These are phyloP conservation scores for Myripristis murdjan DNA, from an alignment of 2,797 vertebrate species.

Conservation along the genomic window DNA sequence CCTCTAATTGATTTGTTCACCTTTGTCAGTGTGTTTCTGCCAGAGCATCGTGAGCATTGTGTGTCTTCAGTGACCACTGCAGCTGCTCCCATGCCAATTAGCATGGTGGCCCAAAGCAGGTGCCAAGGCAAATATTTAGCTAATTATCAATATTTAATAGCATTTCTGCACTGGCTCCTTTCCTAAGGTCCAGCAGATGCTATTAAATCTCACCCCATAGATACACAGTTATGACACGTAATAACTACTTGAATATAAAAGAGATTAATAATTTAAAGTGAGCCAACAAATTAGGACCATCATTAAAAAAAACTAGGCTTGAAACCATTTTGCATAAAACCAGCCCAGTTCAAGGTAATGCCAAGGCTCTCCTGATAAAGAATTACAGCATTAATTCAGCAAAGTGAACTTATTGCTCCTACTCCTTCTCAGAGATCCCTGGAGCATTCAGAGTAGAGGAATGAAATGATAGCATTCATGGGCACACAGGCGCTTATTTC, in stretches of 20 bases:
- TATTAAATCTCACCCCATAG: slow-evolving; percentile 99
- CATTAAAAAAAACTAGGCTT: slow-evolving; percentile 97
- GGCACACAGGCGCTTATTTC: slow-evolving; percentile 93
- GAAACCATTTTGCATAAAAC: slow-evolving; percentile 99
- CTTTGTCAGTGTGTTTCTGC: slow-evolving; percentile 43
- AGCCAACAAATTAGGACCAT: slow-evolving; percentile 99
- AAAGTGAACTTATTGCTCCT: slow-evolving; percentile 99
- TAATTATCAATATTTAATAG: slow-evolving; percentile 99
- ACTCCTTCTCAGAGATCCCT: slow-evolving; percentile 95
- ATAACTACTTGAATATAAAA: slow-evolving; percentile 99
- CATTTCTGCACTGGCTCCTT: slow-evolving; percentile 91
- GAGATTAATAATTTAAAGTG: slow-evolving; percentile 99
- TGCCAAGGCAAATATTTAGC: slow-evolving; percentile 99
- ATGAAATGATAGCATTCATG: slow-evolving; percentile 95
- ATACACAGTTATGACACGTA: slow-evolving; percentile 99
- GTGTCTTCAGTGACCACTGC: slow-evolving; percentile 73
- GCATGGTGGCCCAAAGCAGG: slow-evolving; percentile 90
- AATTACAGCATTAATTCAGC: slow-evolving; percentile 99
- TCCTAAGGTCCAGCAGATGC: slow-evolving; percentile 98
- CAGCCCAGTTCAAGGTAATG: slow-evolving; percentile 97
- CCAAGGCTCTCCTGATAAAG: slow-evolving; percentile 91
- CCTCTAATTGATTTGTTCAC: slow-evolving; percentile 67
- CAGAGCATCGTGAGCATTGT: slow-evolving; percentile 49
- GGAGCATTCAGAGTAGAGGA: slow-evolving; percentile 96
- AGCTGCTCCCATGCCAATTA: slow-evolving; percentile 87